Evolutionary conservation across 2,797 vertebrate genomes (phyloP), one percentile per base, ranked within the genome.

Genomic region (Phrynocephalus forsythii): DNA sequence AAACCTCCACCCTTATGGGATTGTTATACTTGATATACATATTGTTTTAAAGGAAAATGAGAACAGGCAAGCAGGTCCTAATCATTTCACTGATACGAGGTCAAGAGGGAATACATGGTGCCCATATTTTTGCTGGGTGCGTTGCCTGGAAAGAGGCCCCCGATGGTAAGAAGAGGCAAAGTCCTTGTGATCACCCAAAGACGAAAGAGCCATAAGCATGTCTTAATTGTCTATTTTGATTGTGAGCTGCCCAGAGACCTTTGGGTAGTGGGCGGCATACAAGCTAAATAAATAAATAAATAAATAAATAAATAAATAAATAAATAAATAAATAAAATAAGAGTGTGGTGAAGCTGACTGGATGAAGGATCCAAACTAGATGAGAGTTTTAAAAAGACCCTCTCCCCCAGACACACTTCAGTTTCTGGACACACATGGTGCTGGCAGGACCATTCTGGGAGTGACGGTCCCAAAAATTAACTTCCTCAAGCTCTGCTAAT

Each of bases 51-150:
- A 33, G 88, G 89, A 80, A 44, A 71, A 48, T 26, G 60, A 73
- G 56, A 84, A 88, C 66, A 81, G 22, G 87, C 73, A 60, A 90
- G 85, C 6, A 11, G 82, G 87, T 89, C 87, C 86, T 75, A 86
- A 92, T 90, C 91, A 92, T 11, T 63, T 68, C 38, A 94, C 81
- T 87, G 88, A 82, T 88, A 88, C 83, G 85, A 94, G 87, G 88
- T 72, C 84, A 88, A 87, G 82, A 82, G 56, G 9, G 56, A 16
- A 1, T 10, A 60, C 9, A 10, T 1, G 3, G 48, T 86, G 80
- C 76, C 90, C 72, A 79, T 0, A 0, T 60, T 24, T 60, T 73
- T 89, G 79, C 0, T 22, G 84, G 83, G 84, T 87, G 68, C 81
- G 91, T n/a, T 84, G 2, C 87, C 18, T 83, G 83, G 73, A 89